Evolutionary conservation across 2,797 vertebrate species (phyloP), one percentile per base, ranked within the genome.

Genomic region (Pagetopsis macropterus): DNA sequence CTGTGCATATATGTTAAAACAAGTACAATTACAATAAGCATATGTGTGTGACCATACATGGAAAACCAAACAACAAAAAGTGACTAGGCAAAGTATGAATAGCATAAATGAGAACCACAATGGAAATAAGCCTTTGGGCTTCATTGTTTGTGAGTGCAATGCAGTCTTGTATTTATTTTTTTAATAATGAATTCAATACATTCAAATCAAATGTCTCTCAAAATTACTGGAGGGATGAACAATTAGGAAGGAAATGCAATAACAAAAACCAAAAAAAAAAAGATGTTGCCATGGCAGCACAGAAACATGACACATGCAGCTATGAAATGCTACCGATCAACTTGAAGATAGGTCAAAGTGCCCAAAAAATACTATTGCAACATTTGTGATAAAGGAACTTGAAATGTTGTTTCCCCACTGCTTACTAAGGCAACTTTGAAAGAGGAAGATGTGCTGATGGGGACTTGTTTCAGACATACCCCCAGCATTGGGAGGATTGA

Each of bases 371-470:
- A 66, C 17, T 54, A 57, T 31, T 65, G 52, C 46, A 19, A 51
- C 50, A 49, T 3, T 21, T 55, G 23, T 65, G 9, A 51, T 11
- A 65, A 63, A 60, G 0, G n/a, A 75, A 41, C 19, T 21, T 37
- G 5, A 71, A 6, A 65, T 11, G 51, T 60, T 49, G 37, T 61
- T 21, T 70, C 61, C 40, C 27, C 54, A 12, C 11, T 65, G 65
- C 59, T 70, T 31, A 67, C 23, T 56, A 60, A 81, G 43, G 23
- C 17, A 62, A 59, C 41, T 46, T 56, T 54, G 33, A 79, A 82
- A 75, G 60, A 63, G 48, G 66, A 83, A 81, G 37, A 55, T 48
- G 52, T 57, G 37, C 49, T 66, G 65, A 76, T 37, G 3, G 51
- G 67, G 46, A 63, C 46, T 59, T 16, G 60, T 45, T 72, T 65